Evolutionary conservation across 2,797 vertebrate genomes (phyloP).

Genomic region (Tangara arthus): DNA sequence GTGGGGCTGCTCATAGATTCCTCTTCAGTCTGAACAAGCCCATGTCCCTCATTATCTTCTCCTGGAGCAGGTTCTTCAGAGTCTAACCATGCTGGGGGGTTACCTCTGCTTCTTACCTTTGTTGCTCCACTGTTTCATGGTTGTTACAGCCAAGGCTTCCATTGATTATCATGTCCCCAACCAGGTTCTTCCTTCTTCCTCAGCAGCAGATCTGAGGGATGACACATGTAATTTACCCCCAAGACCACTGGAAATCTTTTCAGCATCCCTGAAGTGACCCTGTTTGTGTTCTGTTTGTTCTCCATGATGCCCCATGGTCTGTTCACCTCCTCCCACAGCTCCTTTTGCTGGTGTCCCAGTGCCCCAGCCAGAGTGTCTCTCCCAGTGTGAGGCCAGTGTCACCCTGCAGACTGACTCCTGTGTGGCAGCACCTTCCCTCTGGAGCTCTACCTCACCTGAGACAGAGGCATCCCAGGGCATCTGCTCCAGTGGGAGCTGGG

Average conservation of each 20-base stretch:
- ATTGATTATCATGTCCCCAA: not conserved
- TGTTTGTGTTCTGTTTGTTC: not conserved
- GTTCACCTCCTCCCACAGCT: not conserved
- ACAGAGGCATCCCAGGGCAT: not conserved
- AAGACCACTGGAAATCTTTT: not conserved
- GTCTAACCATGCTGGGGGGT: not conserved
- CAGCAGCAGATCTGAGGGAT: not conserved
- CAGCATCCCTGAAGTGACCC: not conserved
- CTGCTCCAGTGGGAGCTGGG: not conserved
- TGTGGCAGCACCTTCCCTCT: not conserved
- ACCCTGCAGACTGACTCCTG: not conserved
- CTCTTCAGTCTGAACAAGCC: not conserved
- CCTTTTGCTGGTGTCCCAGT: not conserved
- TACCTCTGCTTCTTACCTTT: not conserved
- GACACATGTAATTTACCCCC: not conserved
- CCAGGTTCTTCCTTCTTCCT: not conserved
- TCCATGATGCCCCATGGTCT: not conserved
- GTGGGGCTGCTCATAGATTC: not conserved
- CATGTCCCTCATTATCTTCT: not conserved
- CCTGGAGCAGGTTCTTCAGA: not conserved
- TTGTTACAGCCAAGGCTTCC: not conserved
- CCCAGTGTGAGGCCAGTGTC: not conserved
- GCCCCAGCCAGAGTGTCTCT: rapidly evolving
- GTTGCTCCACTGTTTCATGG: not conserved
- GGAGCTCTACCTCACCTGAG: not conserved